These are phyloP conservation scores for Theonella swinhoei DNA, from an alignment of 37 sponge, comb jelly and placozoan species.

Conservation along the genomic window DNA sequence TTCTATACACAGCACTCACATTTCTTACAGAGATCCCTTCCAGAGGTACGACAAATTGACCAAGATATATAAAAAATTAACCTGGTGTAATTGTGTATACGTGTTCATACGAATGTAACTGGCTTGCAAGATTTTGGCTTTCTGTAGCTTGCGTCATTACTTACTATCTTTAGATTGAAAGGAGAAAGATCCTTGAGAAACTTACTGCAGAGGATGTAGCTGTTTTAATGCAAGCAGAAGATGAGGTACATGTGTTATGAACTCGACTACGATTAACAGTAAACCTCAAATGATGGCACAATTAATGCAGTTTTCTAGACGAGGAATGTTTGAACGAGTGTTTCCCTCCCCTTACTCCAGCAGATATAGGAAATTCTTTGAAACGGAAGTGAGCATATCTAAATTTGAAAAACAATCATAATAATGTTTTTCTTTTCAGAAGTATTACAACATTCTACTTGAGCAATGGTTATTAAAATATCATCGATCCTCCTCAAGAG, in stretches of 20 bases:
- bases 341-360: slow-evolving; percentile 60
- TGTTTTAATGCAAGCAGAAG: slow-evolving; percentile 85
- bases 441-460: slow-evolving; percentile 86
- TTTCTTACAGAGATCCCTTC: slow-evolving; percentile 45
- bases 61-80: neutral
- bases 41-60: slow-evolving; percentile 14
- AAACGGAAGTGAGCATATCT: slow-evolving; percentile 55
- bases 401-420: neutral
- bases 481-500: slow-evolving; percentile 41
- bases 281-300: too few relatives aligned
- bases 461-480: slow-evolving; percentile 67
- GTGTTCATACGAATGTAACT: too few relatives aligned
- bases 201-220: slow-evolving; percentile 90
- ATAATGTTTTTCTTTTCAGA: slow-evolving; percentile 49
- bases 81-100: too few relatives aligned
- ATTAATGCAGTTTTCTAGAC: slow-evolving; percentile 48
- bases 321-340: slow-evolving; percentile 82
- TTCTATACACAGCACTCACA: slow-evolving; percentile 41
- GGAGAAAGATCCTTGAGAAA: slow-evolving; percentile 67
- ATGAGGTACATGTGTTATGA: too few relatives aligned
- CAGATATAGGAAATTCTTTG: slow-evolving; percentile 74
- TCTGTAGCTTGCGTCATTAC: neutral
- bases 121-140: too few relatives aligned
- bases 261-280: too few relatives aligned
- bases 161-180: slow-evolving; percentile 23